Conservation (phyloP, 2,888 invertebrate species). For the Hyposoter dolosus region DNA sequence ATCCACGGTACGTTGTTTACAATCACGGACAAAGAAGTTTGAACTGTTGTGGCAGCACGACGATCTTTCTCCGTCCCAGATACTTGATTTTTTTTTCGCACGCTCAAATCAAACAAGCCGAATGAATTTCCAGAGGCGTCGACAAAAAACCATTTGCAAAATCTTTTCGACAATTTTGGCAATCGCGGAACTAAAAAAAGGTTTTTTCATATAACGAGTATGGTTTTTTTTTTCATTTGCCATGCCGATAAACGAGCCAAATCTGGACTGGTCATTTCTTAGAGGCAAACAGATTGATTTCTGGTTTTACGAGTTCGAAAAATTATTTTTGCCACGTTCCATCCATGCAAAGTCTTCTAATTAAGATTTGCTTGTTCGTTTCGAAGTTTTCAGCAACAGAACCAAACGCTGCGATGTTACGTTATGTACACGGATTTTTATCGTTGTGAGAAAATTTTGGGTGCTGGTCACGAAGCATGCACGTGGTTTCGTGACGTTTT, state of each 20-base stretch:
- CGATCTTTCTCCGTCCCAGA: background rate
- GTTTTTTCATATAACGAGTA: background rate
- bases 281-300: background rate
- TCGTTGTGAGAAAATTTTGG: slow-evolving; percentile 79
- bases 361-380: background rate
- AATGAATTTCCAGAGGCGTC: background rate
- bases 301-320: background rate
- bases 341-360: background rate
- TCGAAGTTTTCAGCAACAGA: slow-evolving; percentile 80
- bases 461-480: slow-evolving; percentile 77
- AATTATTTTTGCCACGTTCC: background rate
- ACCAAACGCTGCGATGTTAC: slow-evolving; percentile 80
- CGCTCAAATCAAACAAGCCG: background rate
- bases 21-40: background rate
- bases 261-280: background rate
- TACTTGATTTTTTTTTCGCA: background rate
- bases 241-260: background rate
- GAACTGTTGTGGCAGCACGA: background rate
- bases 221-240: background rate
- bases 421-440: slow-evolving; percentile 82
- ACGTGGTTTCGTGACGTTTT: slow-evolving; percentile 80
- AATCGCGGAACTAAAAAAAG: background rate
- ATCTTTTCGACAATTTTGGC: background rate
- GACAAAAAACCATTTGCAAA: background rate
- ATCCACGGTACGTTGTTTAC: slow-evolving; percentile 74